Conservation (phyloP, 2,797 vertebrate species). For the Ibycter americanus region DNA sequence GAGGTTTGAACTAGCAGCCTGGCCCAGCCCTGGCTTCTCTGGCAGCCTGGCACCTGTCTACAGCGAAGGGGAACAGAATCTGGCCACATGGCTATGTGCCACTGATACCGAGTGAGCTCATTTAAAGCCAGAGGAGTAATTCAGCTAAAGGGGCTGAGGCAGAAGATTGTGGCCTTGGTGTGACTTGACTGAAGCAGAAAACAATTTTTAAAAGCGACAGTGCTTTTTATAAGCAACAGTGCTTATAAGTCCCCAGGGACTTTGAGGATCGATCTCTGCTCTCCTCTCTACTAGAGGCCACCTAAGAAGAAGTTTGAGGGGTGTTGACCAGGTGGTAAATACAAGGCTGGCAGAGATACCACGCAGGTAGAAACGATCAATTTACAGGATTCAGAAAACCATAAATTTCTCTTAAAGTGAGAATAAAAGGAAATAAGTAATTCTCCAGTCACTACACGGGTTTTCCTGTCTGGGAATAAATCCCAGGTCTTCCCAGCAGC, state of each 20-base stretch:
- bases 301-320: not conserved
- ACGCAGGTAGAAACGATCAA: not conserved
- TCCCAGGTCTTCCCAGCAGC: not conserved
- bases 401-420: not conserved
- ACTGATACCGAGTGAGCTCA: not conserved
- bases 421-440: not conserved
- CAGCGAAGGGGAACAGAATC: not conserved
- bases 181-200: not conserved
- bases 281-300: not conserved
- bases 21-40: not conserved
- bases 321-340: not conserved
- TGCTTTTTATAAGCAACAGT: not conserved
- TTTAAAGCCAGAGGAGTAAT: not conserved
- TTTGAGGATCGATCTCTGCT: not conserved
- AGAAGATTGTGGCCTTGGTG: not conserved
- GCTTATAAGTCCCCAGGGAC: not conserved
- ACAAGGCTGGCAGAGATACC: not conserved
- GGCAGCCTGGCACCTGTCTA: not conserved
- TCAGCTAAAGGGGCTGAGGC: not conserved
- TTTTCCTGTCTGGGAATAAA: constrained; percentile 14
- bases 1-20: not conserved
- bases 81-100: not conserved
- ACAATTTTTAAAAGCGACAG: not conserved
- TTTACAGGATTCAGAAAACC: not conserved
- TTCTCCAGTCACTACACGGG: not conserved